A percentile compares a stretch with the other conserved stretches of the same genome.
phyloP scores from a whole-genome alignment of 2,113 vertebrate species.

The Camelus bactrianus region DNA sequence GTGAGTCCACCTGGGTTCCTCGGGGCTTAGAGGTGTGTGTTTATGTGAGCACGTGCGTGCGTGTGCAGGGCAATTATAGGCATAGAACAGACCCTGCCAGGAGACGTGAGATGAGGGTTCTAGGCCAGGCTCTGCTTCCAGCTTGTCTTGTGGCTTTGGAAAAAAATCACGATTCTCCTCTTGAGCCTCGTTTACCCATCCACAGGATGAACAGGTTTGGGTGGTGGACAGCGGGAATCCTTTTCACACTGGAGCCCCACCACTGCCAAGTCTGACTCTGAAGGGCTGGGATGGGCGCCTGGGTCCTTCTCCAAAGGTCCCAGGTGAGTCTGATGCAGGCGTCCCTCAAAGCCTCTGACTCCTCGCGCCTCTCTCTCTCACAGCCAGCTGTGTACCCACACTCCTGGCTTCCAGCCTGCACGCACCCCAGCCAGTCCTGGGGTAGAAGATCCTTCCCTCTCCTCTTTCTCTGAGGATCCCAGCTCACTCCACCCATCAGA shows the following conservation, averaged over 20 bases:
- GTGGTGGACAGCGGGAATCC: neutral
- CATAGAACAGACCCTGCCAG: neutral
- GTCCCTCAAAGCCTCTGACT: neutral
- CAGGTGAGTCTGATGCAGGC: rapidly evolving
- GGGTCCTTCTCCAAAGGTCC: neutral
- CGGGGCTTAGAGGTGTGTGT: neutral
- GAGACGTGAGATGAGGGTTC: neutral
- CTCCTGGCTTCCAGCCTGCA: too few species aligned
- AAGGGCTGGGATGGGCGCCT: neutral
- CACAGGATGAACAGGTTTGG: neutral
- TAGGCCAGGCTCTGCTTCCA: neutral
- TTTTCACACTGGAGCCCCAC: neutral
- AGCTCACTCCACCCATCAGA: neutral
- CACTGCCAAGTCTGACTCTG: neutral
- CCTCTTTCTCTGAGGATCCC: neutral
- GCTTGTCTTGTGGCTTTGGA: neutral
- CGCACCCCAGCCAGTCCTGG: too few species aligned
- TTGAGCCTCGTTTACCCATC: neutral
- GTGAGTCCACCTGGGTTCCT: neutral
- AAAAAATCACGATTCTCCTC: neutral
- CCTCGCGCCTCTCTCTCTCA: neutral
- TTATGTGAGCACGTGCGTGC: neutral
- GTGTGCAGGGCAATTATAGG: neutral
- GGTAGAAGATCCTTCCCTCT: neutral
- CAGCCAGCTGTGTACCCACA: neutral